Percentiles rank a stretch among this genome's conserved stretches.
Conservation (phyloP, 2,113 vertebrate species). For the Aldabrachelys gigantea region DNA sequence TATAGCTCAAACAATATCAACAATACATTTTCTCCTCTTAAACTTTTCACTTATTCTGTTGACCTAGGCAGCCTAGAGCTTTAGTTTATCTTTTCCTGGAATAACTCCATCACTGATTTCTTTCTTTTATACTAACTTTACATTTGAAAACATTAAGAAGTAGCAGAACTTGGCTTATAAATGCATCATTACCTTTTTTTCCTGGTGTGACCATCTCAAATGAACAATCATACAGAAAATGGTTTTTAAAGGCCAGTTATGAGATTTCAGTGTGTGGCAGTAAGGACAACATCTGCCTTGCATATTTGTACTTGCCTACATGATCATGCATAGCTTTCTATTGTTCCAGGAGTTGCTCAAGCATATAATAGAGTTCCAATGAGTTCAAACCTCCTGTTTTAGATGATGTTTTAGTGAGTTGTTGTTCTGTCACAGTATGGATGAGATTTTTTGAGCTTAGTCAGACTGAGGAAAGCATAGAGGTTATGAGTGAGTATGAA, state of each 20-base stretch:
- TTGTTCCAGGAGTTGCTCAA: conserved; percentile 66
- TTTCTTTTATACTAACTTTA: not conserved
- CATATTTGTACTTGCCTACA: conserved; percentile 43
- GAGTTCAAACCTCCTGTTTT: conserved; percentile 68
- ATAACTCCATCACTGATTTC: not conserved
- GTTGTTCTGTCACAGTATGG: conserved; percentile 42
- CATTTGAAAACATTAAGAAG: not conserved
- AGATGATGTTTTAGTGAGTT: conserved; percentile 42
- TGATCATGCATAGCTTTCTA: conserved; percentile 36
- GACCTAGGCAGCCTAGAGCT: not conserved
- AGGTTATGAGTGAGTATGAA: not conserved
- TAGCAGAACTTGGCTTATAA: not conserved
- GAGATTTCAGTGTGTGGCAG: conserved; percentile 14
- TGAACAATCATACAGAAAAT: not conserved
- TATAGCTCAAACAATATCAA: not conserved
- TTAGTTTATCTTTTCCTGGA: not conserved
- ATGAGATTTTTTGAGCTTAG: not conserved
- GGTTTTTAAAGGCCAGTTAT: not conserved
- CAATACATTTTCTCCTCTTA: not conserved
- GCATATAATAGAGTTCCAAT: conserved; percentile 72
- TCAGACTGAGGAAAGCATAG: not conserved
- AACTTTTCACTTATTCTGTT: not conserved
- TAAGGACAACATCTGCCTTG: conserved; percentile 63
- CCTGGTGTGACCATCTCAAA: not conserved
- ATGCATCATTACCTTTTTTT: not conserved